Conservation (phyloP, 2,888 invertebrate species). For the Apoda limacodes region DNA sequence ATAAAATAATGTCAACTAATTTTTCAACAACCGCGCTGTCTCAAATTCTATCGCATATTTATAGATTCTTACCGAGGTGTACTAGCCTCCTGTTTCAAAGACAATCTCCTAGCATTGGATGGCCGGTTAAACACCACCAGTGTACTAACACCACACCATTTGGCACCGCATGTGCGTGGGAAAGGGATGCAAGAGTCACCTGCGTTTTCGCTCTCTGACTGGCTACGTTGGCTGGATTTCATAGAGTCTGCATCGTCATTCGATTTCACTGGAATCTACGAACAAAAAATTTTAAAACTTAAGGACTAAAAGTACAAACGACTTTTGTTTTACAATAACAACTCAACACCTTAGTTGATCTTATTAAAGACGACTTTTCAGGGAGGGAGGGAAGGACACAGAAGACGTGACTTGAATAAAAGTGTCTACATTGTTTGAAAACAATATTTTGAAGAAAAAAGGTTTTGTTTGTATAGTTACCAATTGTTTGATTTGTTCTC, state of each 20-base stretch:
- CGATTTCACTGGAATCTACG: constrained; percentile 66
- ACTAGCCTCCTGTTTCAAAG: constrained; percentile 75
- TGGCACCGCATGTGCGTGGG: constrained; percentile 93
- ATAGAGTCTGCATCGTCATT: constrained; percentile 63
- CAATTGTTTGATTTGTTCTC: no score
- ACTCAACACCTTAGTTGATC: no score
- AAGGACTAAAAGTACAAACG: not conserved
- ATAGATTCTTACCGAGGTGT: no score
- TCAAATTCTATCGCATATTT: no score
- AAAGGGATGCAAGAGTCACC: constrained; percentile 91
- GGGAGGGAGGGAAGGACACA: no score
- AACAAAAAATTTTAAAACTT: constrained; percentile 9
- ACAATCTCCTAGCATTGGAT: constrained; percentile 74
- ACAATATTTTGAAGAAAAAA: no score
- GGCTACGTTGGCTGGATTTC: constrained; percentile 58
- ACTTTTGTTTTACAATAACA: not conserved
- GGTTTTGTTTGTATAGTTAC: no score
- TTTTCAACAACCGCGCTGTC: no score
- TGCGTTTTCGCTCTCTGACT: constrained; percentile 61
- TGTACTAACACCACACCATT: constrained; percentile 89
- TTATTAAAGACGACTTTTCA: no score
- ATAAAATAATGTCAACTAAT: no score
- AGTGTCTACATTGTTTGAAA: no score
- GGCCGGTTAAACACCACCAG: constrained; percentile 89
- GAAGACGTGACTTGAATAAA: no score